A percentile compares a stretch with the other conserved stretches of the same genome.
Evolutionary conservation across 2,113 vertebrate species (phyloP).

Genomic region (Butastur rufipennis): DNA sequence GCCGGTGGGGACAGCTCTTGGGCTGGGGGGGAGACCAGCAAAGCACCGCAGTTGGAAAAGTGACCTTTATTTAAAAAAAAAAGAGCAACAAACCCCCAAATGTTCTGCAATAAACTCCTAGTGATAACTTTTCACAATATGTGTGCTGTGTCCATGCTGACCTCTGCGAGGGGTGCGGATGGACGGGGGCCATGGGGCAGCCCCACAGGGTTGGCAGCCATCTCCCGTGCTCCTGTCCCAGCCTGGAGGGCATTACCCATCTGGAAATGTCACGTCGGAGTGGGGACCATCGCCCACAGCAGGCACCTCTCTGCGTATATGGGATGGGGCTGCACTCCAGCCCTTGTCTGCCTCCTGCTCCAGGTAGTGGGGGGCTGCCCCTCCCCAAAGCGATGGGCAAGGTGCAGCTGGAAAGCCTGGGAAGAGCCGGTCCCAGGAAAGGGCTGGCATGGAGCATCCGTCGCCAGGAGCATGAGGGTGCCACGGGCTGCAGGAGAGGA

Average conservation of each 20-base stretch:
- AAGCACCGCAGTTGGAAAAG: background rate
- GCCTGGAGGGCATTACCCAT: background rate
- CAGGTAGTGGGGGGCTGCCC: background rate
- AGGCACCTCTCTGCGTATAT: background rate
- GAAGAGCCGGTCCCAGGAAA: background rate
- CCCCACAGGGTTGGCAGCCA: background rate
- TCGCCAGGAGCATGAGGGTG: rapidly evolving
- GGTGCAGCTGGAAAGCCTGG: background rate
- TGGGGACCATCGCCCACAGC: rapidly evolving
- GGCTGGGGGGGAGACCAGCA: background rate
- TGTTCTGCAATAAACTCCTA: background rate
- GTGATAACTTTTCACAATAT: background rate
- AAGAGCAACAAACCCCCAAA: background rate
- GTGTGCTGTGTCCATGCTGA: background rate
- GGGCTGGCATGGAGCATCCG: background rate
- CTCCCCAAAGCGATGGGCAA: background rate
- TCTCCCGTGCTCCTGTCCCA: background rate
- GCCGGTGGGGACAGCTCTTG: rapidly evolving
- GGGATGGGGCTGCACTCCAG: background rate
- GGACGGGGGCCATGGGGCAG: background rate
- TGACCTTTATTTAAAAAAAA: constrained; percentile 49
- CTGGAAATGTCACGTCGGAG: background rate
- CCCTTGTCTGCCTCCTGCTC: background rate
- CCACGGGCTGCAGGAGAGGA: background rate
- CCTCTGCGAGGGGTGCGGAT: rapidly evolving